Evolutionary conservation across 2,113 vertebrate species (phyloP).

Genomic region (Chamaetylas fuelleborni): DNA sequence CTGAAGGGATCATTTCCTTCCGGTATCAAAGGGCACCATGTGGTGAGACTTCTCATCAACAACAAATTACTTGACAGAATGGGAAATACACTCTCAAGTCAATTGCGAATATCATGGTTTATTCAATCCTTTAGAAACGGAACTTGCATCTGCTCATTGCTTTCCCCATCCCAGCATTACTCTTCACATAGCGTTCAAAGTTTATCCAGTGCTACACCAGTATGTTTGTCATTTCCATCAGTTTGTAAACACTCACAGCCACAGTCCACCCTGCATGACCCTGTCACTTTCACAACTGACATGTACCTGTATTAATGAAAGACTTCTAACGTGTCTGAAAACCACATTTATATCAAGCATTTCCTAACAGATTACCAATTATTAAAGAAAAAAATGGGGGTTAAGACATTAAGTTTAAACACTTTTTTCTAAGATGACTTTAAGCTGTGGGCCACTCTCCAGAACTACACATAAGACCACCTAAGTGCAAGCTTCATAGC

Average conservation of each 20-base stretch:
- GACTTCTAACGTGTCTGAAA: neutral
- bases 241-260: neutral
- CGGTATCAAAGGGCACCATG: neutral
- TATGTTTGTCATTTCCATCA: neutral
- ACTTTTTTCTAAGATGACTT: neutral
- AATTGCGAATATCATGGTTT: neutral
- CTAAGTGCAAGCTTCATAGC: neutral
- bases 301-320: neutral
- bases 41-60: neutral
- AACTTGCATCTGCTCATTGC: neutral
- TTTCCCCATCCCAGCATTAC: neutral
- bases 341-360: neutral
- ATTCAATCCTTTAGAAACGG: neutral
- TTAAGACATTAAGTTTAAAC: neutral
- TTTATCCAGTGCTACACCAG: neutral
- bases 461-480: neutral
- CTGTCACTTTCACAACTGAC: neutral
- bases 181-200: neutral
- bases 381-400: neutral
- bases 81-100: neutral
- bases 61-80: neutral
- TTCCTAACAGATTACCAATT: neutral
- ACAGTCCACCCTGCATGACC: neutral
- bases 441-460: neutral
- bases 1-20: neutral